Percentiles rank a stretch among this genome's conserved stretches.
phyloP scores from a whole-genome alignment of 2,888 invertebrate genomes.

The Zelleria hepariella region DNA sequence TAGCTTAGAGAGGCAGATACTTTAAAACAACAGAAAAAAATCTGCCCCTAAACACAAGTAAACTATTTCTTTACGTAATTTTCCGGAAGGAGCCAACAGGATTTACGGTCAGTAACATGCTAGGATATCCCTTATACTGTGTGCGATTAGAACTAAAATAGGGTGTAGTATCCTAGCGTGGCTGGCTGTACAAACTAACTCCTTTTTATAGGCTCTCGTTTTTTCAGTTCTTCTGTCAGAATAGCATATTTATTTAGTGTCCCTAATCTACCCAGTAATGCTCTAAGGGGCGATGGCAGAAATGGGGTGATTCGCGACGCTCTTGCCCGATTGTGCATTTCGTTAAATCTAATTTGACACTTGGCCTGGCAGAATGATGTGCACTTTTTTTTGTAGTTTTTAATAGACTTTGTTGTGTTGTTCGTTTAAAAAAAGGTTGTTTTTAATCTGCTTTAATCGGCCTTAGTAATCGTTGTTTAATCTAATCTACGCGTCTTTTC shows the following conservation, averaged over 20 bases:
- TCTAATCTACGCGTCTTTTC: neutral
- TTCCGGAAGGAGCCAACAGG: too few relatives aligned
- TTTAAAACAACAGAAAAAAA: too few relatives aligned
- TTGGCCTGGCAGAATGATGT: conserved; percentile 19
- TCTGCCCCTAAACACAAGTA: too few relatives aligned
- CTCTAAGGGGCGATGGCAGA: conserved; percentile 26
- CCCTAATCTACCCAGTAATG: conserved; percentile 41
- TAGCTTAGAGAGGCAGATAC: too few relatives aligned
- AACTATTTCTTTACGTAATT: too few relatives aligned
- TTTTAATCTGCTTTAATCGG: too few relatives aligned
- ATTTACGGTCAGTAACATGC: too few relatives aligned
- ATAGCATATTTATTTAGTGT: neutral
- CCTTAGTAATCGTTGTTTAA: neutral
- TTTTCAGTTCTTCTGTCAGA: neutral
- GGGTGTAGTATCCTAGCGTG: too few relatives aligned
- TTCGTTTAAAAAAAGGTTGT: neutral
- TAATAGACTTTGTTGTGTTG: neutral
- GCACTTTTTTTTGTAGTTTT: neutral
- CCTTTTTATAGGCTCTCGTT: too few relatives aligned
- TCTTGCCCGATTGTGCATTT: conserved; percentile 40
- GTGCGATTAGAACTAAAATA: too few relatives aligned
- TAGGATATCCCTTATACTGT: too few relatives aligned
- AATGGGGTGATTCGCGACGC: conserved; percentile 46
- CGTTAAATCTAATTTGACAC: conserved; percentile 32
- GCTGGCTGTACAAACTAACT: too few relatives aligned